Percentiles rank a stretch among this genome's conserved stretches.
Conservation (phyloP, 2,113 vertebrate species). For the Nymphicus hollandicus region DNA sequence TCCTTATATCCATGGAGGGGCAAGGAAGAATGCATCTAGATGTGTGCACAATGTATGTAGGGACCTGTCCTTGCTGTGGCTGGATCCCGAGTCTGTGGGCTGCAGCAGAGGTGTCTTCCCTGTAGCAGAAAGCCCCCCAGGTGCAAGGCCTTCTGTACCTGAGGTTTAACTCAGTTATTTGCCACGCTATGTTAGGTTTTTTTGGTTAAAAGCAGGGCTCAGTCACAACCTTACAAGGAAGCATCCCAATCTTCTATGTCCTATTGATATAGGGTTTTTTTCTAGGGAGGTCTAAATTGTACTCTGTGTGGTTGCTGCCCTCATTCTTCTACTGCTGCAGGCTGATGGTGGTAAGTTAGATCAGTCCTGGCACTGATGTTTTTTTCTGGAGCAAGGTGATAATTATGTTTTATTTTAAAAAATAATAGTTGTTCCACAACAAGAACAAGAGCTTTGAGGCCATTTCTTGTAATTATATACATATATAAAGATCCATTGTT, state of each 20-base stretch:
- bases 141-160: not conserved
- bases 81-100: not conserved
- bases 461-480: not conserved
- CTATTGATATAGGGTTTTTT: not conserved
- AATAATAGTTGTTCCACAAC: not conserved
- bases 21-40: not conserved
- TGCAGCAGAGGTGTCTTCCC: not conserved
- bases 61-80: not conserved
- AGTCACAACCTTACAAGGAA: not conserved
- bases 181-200: not conserved
- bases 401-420: not conserved
- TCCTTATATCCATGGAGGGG: not conserved
- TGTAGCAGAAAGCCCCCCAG: not conserved
- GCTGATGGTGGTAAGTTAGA: not conserved
- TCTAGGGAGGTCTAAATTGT: not conserved
- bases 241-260: not conserved
- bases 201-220: not conserved
- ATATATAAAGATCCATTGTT: not conserved
- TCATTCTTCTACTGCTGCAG: not conserved
- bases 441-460: not conserved
- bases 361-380: not conserved
- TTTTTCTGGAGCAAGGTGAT: not conserved
- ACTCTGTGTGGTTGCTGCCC: not conserved
- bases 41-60: rapidly evolving
- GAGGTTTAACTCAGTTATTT: not conserved